Conservation (phyloP, 2,797 vertebrate species). For the Eupleurogrammus muticus region DNA sequence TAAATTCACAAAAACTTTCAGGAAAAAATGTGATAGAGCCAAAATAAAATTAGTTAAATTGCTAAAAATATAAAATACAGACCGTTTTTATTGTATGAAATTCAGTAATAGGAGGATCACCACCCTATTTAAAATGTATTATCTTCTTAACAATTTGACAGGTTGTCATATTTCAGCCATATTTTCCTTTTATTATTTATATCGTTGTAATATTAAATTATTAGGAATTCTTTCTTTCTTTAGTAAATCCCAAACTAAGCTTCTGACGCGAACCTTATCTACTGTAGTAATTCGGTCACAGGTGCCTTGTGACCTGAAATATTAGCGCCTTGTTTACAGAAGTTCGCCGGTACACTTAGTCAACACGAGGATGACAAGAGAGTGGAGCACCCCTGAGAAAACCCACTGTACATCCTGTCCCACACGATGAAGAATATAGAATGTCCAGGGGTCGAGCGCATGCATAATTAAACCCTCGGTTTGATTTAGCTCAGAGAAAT, state of each 20-base stretch:
- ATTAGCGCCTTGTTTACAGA: background rate
- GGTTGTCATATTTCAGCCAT: background rate
- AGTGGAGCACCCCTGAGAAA: constrained; percentile 45
- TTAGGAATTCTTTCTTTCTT: background rate
- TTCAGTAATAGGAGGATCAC: background rate
- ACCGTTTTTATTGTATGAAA: background rate
- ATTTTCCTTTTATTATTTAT: background rate
- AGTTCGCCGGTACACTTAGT: constrained; percentile 27
- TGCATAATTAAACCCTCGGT: constrained; percentile 69
- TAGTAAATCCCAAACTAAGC: background rate
- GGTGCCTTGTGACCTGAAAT: background rate
- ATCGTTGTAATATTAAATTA: background rate
- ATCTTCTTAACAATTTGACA: background rate
- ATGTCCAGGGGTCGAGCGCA: constrained; percentile 56
- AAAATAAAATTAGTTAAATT: background rate
- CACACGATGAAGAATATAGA: constrained; percentile 42
- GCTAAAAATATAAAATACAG: no score
- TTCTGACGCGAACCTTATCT: background rate
- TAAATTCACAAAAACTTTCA: background rate
- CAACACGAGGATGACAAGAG: constrained; percentile 31
- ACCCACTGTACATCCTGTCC: constrained; percentile 42
- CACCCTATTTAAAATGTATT: background rate
- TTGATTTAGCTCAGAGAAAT: constrained; percentile 70
- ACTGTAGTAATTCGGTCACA: background rate
- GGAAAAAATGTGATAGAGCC: constrained; percentile 3